Conservation (phyloP, 2,797 vertebrate genomes). For the Linurgus olivaceus region DNA sequence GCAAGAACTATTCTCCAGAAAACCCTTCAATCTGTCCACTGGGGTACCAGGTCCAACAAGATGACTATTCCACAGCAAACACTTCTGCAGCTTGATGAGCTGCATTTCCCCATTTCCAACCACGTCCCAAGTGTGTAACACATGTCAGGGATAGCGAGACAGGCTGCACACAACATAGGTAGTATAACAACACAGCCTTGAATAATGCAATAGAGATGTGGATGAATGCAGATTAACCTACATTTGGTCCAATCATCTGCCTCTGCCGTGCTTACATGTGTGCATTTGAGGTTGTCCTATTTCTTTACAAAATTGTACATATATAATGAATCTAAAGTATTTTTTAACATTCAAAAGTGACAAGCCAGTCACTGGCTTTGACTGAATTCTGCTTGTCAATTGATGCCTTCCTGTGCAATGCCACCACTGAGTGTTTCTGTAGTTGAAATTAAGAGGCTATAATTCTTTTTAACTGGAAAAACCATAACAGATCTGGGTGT, state of each 20-base stretch:
- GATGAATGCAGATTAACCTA: background rate
- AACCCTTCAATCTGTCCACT: background rate
- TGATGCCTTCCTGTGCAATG: background rate
- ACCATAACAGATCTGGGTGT: background rate
- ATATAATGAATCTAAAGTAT: background rate
- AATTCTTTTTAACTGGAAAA: background rate
- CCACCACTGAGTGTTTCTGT: background rate
- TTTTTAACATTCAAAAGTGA: background rate
- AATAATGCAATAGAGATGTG: background rate
- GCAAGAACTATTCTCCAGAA: background rate
- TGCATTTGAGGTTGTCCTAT: background rate
- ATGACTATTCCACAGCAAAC: background rate
- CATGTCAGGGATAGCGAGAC: background rate
- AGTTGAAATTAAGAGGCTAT: background rate
- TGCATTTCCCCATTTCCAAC: background rate
- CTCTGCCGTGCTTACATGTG: background rate
- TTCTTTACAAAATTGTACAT: background rate
- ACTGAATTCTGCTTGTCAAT: background rate
- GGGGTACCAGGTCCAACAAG: background rate
- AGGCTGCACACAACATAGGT: rapidly evolving
- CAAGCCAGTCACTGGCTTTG: background rate
- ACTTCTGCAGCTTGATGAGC: background rate
- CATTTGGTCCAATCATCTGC: background rate
- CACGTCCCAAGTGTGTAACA: background rate
- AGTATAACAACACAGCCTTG: background rate